Percentiles rank a stretch among this genome's conserved stretches.
phyloP scores from a whole-genome alignment of 2,888 invertebrate genomes.

The Glaucopsyche alexis region DNA sequence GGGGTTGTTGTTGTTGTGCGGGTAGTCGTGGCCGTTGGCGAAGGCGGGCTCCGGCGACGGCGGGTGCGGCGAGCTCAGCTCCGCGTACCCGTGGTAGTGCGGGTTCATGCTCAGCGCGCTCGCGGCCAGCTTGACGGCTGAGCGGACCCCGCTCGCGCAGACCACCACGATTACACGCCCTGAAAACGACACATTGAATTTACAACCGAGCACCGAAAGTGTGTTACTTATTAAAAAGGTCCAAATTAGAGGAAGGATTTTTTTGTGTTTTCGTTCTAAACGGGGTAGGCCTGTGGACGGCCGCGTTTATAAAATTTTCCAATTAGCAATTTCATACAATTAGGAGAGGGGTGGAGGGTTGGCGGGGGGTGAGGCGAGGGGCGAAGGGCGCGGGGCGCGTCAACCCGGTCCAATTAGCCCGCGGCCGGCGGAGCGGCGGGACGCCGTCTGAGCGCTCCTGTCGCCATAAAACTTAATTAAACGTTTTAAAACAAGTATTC shows the following conservation, averaged over 20 bases:
- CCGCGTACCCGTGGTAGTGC: slow-evolving; percentile 92
- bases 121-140: slow-evolving; percentile 92
- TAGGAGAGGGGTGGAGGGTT: slow-evolving; percentile 61
- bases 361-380: slow-evolving; percentile 46
- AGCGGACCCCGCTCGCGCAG: slow-evolving; percentile 75
- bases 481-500: slow-evolving; percentile 82
- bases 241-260: slow-evolving; percentile 14
- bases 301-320: slow-evolving; percentile 79
- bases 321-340: slow-evolving; percentile 81
- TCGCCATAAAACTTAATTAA: slow-evolving; percentile 82
- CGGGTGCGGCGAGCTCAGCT: slow-evolving; percentile 88
- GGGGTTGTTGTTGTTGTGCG: slow-evolving; percentile 81
- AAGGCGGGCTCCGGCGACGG: slow-evolving; percentile 87
- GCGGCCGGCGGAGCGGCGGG: slow-evolving; percentile 77
- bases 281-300: slow-evolving; percentile 64
- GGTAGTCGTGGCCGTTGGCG: slow-evolving; percentile 82
- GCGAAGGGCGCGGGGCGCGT: slow-evolving; percentile 53
- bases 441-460: slow-evolving; percentile 70
- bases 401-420: slow-evolving; percentile 79
- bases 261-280: slow-evolving; percentile 18
- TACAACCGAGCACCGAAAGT: not conserved
- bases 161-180: slow-evolving; percentile 78
- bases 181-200: slow-evolving; percentile 43
- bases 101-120: slow-evolving; percentile 94
- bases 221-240: not conserved